Conservation (phyloP, 2,797 vertebrate genomes). For the Podarcis siculus region DNA sequence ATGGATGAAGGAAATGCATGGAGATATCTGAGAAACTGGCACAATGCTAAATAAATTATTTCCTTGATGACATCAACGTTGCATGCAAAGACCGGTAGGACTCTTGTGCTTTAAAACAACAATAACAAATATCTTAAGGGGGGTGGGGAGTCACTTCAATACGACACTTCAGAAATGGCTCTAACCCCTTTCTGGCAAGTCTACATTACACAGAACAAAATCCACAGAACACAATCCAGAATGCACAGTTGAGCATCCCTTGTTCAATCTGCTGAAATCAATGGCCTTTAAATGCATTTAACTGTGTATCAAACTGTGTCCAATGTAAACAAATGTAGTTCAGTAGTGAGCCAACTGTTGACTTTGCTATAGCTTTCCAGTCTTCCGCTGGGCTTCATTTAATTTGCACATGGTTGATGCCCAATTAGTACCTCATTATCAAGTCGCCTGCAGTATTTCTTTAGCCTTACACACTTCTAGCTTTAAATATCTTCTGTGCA, state of each 20-base stretch:
- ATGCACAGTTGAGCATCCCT: neutral
- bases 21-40: rapidly evolving
- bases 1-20: neutral
- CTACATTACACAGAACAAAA: neutral
- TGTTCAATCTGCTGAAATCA: neutral
- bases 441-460: neutral
- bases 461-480: neutral
- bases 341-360: neutral
- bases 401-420: neutral
- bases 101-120: too few species aligned
- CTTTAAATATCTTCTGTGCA: neutral
- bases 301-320: neutral
- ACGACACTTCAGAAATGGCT: neutral
- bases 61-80: rapidly evolving
- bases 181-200: neutral
- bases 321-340: slow-evolving; percentile 4
- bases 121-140: too few species aligned
- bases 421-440: slow-evolving; percentile 40
- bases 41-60: neutral
- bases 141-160: neutral
- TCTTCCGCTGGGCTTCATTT: neutral
- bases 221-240: neutral
- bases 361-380: slow-evolving; percentile 5
- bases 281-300: neutral
- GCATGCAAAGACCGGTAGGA: rapidly evolving